Evolutionary conservation across 1,140 invertebrate genomes (phyloP).

Genomic region (Papilio polytes): DNA sequence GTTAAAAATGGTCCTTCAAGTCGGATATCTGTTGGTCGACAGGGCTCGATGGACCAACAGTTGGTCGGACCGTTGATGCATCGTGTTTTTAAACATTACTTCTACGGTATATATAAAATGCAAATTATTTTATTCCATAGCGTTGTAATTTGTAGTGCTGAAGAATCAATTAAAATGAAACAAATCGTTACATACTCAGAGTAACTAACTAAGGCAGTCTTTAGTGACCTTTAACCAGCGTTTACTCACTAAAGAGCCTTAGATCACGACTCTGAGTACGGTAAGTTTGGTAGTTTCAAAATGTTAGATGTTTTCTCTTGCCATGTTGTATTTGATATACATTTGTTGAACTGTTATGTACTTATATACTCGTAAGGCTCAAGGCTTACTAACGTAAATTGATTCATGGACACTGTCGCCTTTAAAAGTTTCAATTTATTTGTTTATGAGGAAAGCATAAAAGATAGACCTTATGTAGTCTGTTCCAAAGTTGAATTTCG

Average conservation of each 20-base stretch:
- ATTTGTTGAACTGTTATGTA: slow-evolving; percentile 63
- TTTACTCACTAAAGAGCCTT: neutral
- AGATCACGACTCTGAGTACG: neutral
- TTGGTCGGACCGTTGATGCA: neutral
- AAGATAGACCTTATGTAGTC: too few relatives aligned
- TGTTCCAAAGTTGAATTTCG: too few relatives aligned
- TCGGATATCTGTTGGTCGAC: neutral
- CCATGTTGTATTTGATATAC: slow-evolving; percentile 64
- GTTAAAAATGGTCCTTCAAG: slow-evolving; percentile 20
- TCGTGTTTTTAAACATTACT: neutral
- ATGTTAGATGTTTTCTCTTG: slow-evolving; percentile 51
- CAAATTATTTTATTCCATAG: neutral
- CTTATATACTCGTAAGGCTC: slow-evolving; percentile 41
- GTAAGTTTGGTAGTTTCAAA: neutral
- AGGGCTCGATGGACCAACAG: slow-evolving; percentile 33
- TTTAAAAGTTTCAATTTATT: neutral
- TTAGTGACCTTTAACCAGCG: too few relatives aligned
- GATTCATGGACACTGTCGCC: slow-evolving; percentile 23
- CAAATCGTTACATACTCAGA: slow-evolving; percentile 6
- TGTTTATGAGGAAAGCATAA: neutral
- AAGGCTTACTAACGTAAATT: neutral
- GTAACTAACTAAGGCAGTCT: neutral
- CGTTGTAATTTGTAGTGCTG: neutral
- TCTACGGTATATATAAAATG: neutral
- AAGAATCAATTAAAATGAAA: slow-evolving; percentile 8